Evolutionary conservation across 1,140 invertebrate genomes (phyloP).

Genomic region (Dendroctonus valens): DNA sequence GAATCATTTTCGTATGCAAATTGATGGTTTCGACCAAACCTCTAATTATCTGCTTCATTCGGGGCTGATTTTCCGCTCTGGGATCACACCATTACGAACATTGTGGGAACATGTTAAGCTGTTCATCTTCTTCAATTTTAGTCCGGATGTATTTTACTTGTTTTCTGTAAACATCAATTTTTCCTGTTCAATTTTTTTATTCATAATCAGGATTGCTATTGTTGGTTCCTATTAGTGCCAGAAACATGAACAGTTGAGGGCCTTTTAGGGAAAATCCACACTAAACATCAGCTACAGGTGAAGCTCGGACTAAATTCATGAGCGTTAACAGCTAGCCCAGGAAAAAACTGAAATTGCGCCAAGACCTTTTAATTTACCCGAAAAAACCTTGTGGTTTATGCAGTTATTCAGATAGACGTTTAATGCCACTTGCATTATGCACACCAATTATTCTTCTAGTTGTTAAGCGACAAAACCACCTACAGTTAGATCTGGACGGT

Average conservation of each 20-base stretch:
- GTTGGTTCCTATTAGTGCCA: too few species aligned
- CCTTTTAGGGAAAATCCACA: too few species aligned
- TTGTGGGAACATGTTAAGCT: slow-evolving; percentile 2
- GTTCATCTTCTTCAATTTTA: background rate
- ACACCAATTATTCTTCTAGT: background rate
- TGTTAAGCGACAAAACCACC: background rate
- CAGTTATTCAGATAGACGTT: slow-evolving; percentile 12
- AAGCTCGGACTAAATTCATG: background rate
- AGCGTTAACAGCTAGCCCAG: background rate
- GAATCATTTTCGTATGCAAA: slow-evolving; percentile 18
- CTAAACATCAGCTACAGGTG: too few species aligned
- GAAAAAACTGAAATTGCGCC: background rate
- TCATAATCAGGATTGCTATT: too few species aligned
- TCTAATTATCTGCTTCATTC: slow-evolving; percentile 24
- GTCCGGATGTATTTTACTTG: background rate
- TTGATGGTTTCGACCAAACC: slow-evolving; percentile 13
- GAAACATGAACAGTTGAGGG: too few species aligned
- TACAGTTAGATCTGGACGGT: too few species aligned
- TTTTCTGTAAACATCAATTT: background rate
- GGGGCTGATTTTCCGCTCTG: slow-evolving; percentile 17
- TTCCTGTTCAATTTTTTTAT: background rate
- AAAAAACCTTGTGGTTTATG: slow-evolving; percentile 15
- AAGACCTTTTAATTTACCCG: slow-evolving; percentile 1
- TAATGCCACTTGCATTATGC: slow-evolving; percentile 12
- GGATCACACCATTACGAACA: slow-evolving; percentile 15